phyloP scores from a whole-genome alignment of 2,113 vertebrate species.

The Forbesichthys agassizii region DNA sequence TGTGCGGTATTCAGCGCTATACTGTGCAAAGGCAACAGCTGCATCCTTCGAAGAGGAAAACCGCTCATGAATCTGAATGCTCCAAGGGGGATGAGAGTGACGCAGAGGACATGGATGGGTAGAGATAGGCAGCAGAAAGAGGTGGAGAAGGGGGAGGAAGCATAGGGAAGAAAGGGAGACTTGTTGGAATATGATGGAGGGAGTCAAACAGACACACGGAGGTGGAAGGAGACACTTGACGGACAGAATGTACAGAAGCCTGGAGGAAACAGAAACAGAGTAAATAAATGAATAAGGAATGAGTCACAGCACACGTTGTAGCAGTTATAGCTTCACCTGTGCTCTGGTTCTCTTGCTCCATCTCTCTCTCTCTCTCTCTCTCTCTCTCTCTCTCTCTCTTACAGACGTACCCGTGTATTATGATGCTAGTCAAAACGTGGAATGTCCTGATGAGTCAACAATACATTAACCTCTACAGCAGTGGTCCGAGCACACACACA shows the following conservation, averaged over 20 bases:
- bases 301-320: slow-evolving; percentile 23
- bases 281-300: slow-evolving; percentile 22
- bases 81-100: slow-evolving; percentile 35
- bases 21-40: slow-evolving; percentile 54
- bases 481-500: background rate
- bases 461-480: background rate
- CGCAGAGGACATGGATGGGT: slow-evolving; percentile 23
- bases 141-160: slow-evolving; percentile 21
- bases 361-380: background rate
- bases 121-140: slow-evolving; percentile 6
- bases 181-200: background rate
- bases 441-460: background rate
- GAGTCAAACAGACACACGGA: slow-evolving; percentile 7
- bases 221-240: slow-evolving; percentile 32
- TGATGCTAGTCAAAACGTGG: too few relatives aligned
- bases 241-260: background rate
- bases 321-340: slow-evolving; percentile 45
- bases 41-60: slow-evolving; percentile 58
- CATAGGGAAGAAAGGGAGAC: background rate
- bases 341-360: background rate
- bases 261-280: slow-evolving; percentile 18
- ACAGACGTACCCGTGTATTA: background rate
- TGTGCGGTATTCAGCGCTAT: background rate
- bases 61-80: slow-evolving; percentile 60
- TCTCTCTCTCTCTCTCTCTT: slow-evolving; percentile 36